phyloP scores from a whole-genome alignment of 1,140 invertebrate species.

The Hypothenemus hampei region DNA sequence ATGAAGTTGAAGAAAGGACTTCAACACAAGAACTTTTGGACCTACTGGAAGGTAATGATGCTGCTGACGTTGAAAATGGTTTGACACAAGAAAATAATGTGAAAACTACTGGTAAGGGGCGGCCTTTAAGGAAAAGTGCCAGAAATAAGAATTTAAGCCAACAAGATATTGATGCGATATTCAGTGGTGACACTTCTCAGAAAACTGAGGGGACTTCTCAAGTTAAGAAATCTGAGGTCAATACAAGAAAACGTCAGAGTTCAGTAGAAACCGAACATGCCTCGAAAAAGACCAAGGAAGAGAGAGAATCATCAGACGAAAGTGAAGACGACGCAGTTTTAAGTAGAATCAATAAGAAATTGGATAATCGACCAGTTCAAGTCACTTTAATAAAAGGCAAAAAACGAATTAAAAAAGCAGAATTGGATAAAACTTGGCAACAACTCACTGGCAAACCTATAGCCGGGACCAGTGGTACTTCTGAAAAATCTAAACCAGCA shows the following conservation, averaged over 20 bases:
- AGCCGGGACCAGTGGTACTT: neutral
- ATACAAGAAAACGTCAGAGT: neutral
- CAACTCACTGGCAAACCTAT: slow-evolving; percentile 7
- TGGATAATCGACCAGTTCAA: neutral
- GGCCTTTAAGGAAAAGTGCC: neutral
- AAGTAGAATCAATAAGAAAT: neutral
- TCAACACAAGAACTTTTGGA: neutral
- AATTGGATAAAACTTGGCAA: slow-evolving; percentile 19
- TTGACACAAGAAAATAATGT: neutral
- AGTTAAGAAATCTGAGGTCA: neutral
- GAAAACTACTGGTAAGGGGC: neutral
- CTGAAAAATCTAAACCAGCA: neutral
- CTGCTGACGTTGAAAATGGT: neutral
- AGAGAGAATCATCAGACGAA: neutral
- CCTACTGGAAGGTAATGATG: neutral
- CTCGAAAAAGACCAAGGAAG: slow-evolving; percentile 1
- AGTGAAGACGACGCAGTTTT: neutral
- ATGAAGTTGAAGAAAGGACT: neutral
- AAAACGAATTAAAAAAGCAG: slow-evolving; percentile 12
- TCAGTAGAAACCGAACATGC: neutral
- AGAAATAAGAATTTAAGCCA: too few species aligned
- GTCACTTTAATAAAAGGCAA: slow-evolving; percentile 19
- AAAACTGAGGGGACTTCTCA: neutral
- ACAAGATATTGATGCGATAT: too few species aligned
- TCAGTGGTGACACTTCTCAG: too few species aligned